A percentile compares a stretch with the other conserved stretches of the same genome.
Conservation (phyloP, 2,888 invertebrate species). For the Meiosimyza decipiens region DNA sequence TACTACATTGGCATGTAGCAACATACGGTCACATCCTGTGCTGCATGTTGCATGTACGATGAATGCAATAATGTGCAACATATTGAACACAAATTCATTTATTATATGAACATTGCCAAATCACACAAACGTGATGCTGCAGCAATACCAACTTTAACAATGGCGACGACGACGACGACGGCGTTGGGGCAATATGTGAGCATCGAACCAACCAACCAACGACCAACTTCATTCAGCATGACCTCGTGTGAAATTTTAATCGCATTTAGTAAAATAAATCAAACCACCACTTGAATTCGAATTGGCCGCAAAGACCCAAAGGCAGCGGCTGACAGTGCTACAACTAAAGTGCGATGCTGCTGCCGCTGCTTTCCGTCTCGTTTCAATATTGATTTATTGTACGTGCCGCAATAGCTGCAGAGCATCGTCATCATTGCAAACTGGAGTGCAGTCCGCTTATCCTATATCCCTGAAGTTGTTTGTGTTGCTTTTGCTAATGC, state of each 20-base stretch:
- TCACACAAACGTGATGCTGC: too few relatives aligned
- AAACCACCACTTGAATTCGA: constrained; percentile 18
- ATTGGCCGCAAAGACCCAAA: constrained; percentile 11
- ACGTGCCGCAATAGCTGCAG: constrained; percentile 5
- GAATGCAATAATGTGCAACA: constrained; percentile 12
- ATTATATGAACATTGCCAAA: background rate
- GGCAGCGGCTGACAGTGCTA: background rate
- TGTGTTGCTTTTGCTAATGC: too few relatives aligned
- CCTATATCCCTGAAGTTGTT: too few relatives aligned
- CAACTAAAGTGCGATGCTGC: too few relatives aligned
- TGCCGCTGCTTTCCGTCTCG: background rate
- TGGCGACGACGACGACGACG: too few relatives aligned
- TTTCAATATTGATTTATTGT: constrained; percentile 19
- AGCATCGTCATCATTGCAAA: background rate
- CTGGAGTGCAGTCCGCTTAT: too few relatives aligned
- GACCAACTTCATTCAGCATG: background rate
- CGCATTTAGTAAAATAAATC: constrained; percentile 22
- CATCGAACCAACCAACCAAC: too few relatives aligned
- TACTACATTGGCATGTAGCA: too few relatives aligned
- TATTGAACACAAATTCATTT: constrained; percentile 12
- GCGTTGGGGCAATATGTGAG: too few relatives aligned
- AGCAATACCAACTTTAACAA: too few relatives aligned
- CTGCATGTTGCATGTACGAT: too few relatives aligned
- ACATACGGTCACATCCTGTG: too few relatives aligned
- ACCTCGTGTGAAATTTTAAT: constrained; percentile 13